Evolutionary conservation across 2,888 invertebrate species (phyloP).

Genomic region (Folsomia manolachei): DNA sequence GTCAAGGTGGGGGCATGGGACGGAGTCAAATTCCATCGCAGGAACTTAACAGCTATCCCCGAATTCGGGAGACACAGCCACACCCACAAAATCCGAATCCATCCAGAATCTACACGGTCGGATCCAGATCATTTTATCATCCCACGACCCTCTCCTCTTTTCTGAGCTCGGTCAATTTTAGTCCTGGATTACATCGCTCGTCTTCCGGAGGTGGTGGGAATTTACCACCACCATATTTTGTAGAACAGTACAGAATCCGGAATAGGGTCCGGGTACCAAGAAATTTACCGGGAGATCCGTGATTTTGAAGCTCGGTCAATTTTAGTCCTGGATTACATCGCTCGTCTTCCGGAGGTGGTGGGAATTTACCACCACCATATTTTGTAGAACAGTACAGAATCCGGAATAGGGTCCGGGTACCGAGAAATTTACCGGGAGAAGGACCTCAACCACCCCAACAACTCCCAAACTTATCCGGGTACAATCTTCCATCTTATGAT

Average conservation of each 20-base stretch:
- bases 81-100: slow-evolving; percentile 10
- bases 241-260: slow-evolving; percentile 34
- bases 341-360: slow-evolving; percentile 5
- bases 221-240: slow-evolving; percentile 31
- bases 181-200: too few relatives aligned
- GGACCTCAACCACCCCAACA: background rate
- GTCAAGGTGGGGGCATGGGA: background rate
- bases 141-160: slow-evolving; percentile 8
- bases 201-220: slow-evolving; percentile 1
- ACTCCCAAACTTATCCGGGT: too few relatives aligned
- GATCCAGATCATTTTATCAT: background rate
- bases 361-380: slow-evolving; percentile 27
- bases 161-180: background rate
- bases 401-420: slow-evolving; percentile 29
- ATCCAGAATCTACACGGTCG: background rate
- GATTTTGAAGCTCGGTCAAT: background rate
- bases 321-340: background rate
- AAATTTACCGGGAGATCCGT: slow-evolving; percentile 2
- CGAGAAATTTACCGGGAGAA: slow-evolving; percentile 1
- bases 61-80: too few relatives aligned
- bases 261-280: slow-evolving; percentile 28
- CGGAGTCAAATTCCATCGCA: too few relatives aligned
- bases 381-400: slow-evolving; percentile 35
- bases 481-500: slow-evolving; percentile 9
- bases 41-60: too few relatives aligned